Evolutionary conservation across 2,888 invertebrate genomes (phyloP).

Genomic region (Clepsis dumicolana): DNA sequence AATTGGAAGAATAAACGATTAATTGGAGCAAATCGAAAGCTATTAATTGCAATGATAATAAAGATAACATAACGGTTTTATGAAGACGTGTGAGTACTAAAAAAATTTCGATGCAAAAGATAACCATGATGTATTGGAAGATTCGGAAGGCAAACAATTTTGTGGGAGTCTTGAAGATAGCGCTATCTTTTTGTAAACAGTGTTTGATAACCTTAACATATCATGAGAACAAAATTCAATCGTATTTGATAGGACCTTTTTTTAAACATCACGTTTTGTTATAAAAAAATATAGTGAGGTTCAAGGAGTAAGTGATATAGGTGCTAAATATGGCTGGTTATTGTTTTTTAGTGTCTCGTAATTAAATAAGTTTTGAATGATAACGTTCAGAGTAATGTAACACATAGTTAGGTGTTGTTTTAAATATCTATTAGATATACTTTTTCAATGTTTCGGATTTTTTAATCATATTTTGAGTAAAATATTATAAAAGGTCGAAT

Average conservation of each 20-base stretch:
- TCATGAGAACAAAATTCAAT: slow-evolving; percentile 35
- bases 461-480: no score
- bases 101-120: slow-evolving; percentile 36
- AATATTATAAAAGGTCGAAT: no score
- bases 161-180: slow-evolving; percentile 37
- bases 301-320: slow-evolving; percentile 1
- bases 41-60: slow-evolving; percentile 36
- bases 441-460: no score
- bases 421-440: no score
- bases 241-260: not conserved
- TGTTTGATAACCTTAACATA: slow-evolving; percentile 38
- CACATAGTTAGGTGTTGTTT: no score
- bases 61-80: slow-evolving; percentile 17
- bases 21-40: slow-evolving; percentile 27
- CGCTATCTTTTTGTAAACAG: slow-evolving; percentile 35
- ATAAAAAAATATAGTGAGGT: not conserved
- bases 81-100: slow-evolving; percentile 11
- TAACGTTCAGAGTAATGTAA: not conserved
- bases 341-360: not conserved
- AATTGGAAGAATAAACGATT: not conserved
- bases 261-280: not conserved
- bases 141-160: slow-evolving; percentile 26
- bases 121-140: slow-evolving; percentile 19
- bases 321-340: not conserved
- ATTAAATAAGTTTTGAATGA: not conserved